Evolutionary conservation across 2,113 vertebrate species (phyloP).

Genomic region (Peromyscus polionotus): DNA sequence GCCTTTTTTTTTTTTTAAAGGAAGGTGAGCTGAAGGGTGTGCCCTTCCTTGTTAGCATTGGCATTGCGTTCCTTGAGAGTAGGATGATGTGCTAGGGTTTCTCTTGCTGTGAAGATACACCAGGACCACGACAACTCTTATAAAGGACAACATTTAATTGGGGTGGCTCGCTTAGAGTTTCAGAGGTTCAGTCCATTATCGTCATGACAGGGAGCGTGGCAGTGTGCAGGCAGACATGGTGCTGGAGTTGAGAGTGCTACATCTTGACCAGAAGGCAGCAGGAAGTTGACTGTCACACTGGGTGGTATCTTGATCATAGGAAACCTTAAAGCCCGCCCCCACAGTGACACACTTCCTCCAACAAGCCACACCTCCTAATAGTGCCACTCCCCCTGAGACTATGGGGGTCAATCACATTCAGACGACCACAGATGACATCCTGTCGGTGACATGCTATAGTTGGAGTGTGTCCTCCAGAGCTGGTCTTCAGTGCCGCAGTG

Average conservation of each 20-base stretch:
- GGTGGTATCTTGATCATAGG: neutral
- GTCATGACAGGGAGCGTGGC: neutral
- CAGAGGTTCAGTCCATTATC: neutral
- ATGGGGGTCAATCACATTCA: neutral
- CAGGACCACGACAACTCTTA: neutral
- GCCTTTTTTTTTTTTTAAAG: neutral
- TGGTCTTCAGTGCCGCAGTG: accelerated
- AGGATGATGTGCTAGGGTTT: neutral
- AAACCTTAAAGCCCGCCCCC: neutral
- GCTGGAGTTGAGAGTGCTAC: neutral
- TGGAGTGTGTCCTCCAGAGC: neutral
- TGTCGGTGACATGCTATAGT: neutral
- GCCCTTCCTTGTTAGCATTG: neutral
- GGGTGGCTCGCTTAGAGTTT: neutral
- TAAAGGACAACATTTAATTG: neutral
- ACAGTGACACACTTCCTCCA: neutral
- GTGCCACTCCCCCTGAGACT: neutral
- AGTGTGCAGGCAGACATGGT: neutral
- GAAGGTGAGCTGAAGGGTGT: neutral
- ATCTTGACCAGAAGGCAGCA: neutral
- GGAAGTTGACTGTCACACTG: neutral
- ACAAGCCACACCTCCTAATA: neutral
- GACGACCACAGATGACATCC: neutral
- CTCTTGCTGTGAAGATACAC: neutral
- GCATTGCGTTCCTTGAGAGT: neutral